These are phyloP conservation scores for Ochropacha duplaris DNA, from an alignment of 2,888 invertebrate species.

Conservation along the genomic window DNA sequence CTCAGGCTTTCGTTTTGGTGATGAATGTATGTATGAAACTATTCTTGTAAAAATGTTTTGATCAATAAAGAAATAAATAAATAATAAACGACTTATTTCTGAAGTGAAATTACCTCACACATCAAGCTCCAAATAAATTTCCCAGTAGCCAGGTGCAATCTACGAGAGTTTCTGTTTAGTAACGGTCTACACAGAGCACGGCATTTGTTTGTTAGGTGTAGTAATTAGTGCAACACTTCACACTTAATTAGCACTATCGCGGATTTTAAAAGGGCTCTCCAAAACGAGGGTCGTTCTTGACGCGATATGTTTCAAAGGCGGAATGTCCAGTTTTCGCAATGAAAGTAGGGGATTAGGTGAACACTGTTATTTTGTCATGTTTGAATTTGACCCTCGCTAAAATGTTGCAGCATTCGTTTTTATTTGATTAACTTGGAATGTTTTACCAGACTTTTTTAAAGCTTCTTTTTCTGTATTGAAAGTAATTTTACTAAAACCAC, in stretches of 20 bases:
- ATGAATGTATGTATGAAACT: too few relatives aligned
- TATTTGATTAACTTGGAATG: background rate
- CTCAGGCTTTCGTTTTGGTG: too few relatives aligned
- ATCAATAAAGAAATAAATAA: too few relatives aligned
- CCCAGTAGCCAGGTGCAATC: slow-evolving; percentile 37
- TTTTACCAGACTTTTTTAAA: background rate
- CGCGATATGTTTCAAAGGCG: slow-evolving; percentile 34
- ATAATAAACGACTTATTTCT: slow-evolving; percentile 24
- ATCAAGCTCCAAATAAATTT: slow-evolving; percentile 30
- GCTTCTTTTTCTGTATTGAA: background rate
- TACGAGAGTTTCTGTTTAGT: slow-evolving; percentile 35
- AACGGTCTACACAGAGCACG: slow-evolving; percentile 38
- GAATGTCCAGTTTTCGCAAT: slow-evolving; percentile 36
- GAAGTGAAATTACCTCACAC: slow-evolving; percentile 21
- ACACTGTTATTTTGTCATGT: slow-evolving; percentile 17
- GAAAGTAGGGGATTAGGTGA: slow-evolving; percentile 27
- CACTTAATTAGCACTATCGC: slow-evolving; percentile 57
- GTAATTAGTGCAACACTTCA: slow-evolving; percentile 58
- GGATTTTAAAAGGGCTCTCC: slow-evolving; percentile 49
- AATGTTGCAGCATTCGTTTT: background rate
- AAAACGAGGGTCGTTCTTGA: slow-evolving; percentile 12
- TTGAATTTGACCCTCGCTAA: slow-evolving; percentile 12
- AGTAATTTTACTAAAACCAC: too few relatives aligned
- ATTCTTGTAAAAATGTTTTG: too few relatives aligned
- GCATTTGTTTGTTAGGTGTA: slow-evolving; percentile 42